These are phyloP conservation scores for Oreochromis mossambicus DNA, from an alignment of 2,797 vertebrate genomes.

Conservation along the genomic window DNA sequence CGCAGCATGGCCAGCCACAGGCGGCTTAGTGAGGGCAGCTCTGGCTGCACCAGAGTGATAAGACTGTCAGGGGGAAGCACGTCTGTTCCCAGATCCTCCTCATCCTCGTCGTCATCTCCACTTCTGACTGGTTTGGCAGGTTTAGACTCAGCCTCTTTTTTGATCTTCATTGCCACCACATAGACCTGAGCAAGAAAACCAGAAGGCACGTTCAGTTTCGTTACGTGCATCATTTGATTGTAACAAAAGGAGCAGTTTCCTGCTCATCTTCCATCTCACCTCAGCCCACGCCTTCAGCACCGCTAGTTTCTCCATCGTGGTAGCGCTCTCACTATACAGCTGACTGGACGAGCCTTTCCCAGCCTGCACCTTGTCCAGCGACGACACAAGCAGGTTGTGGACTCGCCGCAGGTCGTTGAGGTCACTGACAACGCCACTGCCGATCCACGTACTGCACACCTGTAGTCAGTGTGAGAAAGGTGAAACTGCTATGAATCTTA, in stretches of 20 bases:
- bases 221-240: neutral
- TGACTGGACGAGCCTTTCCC: slow-evolving; percentile 94
- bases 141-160: slow-evolving; percentile 90
- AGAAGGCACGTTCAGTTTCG: neutral
- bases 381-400: slow-evolving; percentile 97
- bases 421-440: slow-evolving; percentile 97
- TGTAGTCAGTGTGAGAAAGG: slow-evolving; percentile 39
- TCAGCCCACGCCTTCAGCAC: slow-evolving; percentile 98
- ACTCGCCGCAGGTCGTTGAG: slow-evolving; percentile 97
- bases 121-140: slow-evolving; percentile 74
- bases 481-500: neutral
- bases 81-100: slow-evolving; percentile 76
- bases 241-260: neutral
- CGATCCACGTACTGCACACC: slow-evolving; percentile 98
- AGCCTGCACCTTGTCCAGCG: slow-evolving; percentile 95
- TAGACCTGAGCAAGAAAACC: slow-evolving; percentile 81
- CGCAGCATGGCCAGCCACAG: slow-evolving; percentile 93
- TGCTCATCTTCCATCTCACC: slow-evolving; percentile 68
- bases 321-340: slow-evolving; percentile 95
- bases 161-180: slow-evolving; percentile 96
- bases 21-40: slow-evolving; percentile 89
- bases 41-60: slow-evolving; percentile 93
- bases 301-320: slow-evolving; percentile 97
- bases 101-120: slow-evolving; percentile 86
- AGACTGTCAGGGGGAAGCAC: slow-evolving; percentile 94